Evolutionary conservation across 2,113 vertebrate species (phyloP).

Genomic region (Microtus ochrogaster): DNA sequence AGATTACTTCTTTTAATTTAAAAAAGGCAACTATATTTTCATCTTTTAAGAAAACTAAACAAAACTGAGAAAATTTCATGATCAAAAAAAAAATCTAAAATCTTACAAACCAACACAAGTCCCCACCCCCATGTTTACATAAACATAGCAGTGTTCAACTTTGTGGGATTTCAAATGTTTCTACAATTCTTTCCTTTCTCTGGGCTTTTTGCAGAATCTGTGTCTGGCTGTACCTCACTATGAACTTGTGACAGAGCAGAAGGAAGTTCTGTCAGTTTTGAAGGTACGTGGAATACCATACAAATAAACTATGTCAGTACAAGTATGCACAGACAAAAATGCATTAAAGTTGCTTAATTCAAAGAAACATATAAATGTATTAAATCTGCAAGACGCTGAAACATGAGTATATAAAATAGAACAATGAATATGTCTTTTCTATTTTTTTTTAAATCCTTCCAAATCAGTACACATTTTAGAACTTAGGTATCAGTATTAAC

Average conservation of each 20-base stretch:
- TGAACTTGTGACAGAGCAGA: background rate
- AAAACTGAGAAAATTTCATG: slow-evolving; percentile 27
- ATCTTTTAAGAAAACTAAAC: slow-evolving; percentile 41
- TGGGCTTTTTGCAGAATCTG: background rate
- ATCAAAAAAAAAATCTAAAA: slow-evolving; percentile 27
- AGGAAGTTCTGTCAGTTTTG: background rate
- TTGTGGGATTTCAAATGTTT: slow-evolving; percentile 9
- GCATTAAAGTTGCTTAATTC: slow-evolving; percentile 29
- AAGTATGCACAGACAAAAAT: background rate
- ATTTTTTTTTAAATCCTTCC: slow-evolving; percentile 23
- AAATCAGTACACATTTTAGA: slow-evolving; percentile 49
- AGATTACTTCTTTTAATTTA: background rate
- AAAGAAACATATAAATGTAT: background rate
- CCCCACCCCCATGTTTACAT: background rate
- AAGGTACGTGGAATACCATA: slow-evolving; percentile 13
- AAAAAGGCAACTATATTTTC: slow-evolving; percentile 12
- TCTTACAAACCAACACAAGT: background rate
- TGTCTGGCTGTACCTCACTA: background rate
- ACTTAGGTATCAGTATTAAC: background rate
- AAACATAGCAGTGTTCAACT: slow-evolving; percentile 15
- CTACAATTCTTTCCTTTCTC: background rate
- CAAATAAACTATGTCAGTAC: background rate
- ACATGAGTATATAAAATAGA: background rate
- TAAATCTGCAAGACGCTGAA: slow-evolving; percentile 8
- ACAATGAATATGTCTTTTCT: background rate